Evolutionary conservation across 2,113 vertebrate genomes (phyloP), one percentile per base, ranked within the genome.

Genomic region (Balaenoptera acutorostrata): DNA sequence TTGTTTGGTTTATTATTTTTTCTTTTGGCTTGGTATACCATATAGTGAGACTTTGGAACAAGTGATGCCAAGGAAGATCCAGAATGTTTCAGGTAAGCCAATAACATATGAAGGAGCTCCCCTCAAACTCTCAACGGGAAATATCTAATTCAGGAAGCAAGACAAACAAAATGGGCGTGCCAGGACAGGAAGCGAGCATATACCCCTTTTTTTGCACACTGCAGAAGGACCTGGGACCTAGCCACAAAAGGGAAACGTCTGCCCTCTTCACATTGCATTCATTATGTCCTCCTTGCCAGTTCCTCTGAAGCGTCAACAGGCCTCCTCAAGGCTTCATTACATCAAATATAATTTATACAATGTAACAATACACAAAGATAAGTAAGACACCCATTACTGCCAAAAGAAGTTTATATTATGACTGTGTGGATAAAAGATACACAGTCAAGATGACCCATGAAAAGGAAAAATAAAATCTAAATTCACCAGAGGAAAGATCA

Each of bases 171-270:
- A n/a, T 1, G 20, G 6, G 10, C 13, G 25, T 6, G 13, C 3
- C 27, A 8, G 39, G 13, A 8, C 41, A 39, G 11, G 5, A 36
- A 46, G 72, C 0, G 11, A 27, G 12, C 33, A 6, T 14, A 20
- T 3, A 55, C 1, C 57, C 7, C 3, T 23, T 57, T 29, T 31
- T 31, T 1, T 39, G 25, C 18, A 64, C 21, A 13, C 33, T 36
- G 23, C 29, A 41, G 4, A 12, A 84, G 80, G 44, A 33, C 23
- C 23, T 0, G 21, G 31, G 33, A 27, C 46, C 11, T 13, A 68
- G 2, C 1, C 72, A 27, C 4, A 46, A 27, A 5, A 49, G 9
- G 52, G 46, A 31, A 71, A 93, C 0, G 0, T 31, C 2, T 17
- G 17, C 33, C 41, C 36, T 36, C 17, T 61, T 64, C 11, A 13